Percentiles rank a stretch among this genome's conserved stretches.
Conservation (phyloP, 2,113 vertebrate genomes). For the Malurus elegans region DNA sequence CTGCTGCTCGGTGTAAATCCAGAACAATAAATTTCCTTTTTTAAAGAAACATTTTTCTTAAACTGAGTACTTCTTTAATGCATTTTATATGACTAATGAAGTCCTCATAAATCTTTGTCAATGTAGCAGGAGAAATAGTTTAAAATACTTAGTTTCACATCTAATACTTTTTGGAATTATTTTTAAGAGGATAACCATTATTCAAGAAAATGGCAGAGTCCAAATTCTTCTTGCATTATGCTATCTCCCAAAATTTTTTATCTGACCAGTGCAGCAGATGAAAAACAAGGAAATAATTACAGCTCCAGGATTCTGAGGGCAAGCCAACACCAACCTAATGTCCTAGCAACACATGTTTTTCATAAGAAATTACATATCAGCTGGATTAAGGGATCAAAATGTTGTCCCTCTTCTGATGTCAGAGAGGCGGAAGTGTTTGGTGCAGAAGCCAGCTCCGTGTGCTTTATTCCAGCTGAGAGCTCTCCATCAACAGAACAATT, state of each 20-base stretch:
- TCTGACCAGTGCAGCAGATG: neutral
- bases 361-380: neutral
- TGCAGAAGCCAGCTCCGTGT: neutral
- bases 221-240: neutral
- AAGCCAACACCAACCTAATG: neutral
- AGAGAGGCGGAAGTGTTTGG: neutral
- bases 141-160: neutral
- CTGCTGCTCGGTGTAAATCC: neutral
- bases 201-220: neutral
- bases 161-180: neutral
- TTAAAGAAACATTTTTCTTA: neutral
- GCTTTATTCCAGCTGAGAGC: constrained; percentile 25
- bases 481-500: constrained; percentile 10
- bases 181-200: neutral
- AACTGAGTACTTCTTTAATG: neutral
- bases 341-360: neutral
- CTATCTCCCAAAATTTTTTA: neutral
- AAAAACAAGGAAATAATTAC: constrained; percentile 26
- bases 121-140: neutral
- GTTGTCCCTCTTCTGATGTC: neutral
- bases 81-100: neutral
- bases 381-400: constrained; percentile 14
- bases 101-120: neutral
- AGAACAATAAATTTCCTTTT: neutral
- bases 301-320: neutral